Percentiles rank a stretch among this genome's conserved stretches.
These are phyloP conservation scores for Lates japonicus DNA, from an alignment of 2,797 vertebrate species.

Conservation along the genomic window DNA sequence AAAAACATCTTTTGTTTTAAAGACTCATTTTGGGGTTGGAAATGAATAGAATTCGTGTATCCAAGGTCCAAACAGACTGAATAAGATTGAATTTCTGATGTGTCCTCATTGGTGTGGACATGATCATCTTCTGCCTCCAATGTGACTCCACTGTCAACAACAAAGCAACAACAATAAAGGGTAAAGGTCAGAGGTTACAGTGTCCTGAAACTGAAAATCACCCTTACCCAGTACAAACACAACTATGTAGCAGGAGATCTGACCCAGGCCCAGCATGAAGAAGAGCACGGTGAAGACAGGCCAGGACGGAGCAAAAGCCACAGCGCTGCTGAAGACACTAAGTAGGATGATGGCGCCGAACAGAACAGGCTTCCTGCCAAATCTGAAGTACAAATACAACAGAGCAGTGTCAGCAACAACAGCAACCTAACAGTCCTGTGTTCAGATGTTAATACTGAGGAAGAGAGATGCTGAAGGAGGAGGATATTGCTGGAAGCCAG, in stretches of 20 bases:
- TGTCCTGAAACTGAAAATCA: background rate
- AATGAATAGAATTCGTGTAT: background rate
- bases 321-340: constrained; percentile 44
- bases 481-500: background rate
- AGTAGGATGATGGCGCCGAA: constrained; percentile 32
- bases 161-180: background rate
- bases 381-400: constrained; percentile 43
- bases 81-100: background rate
- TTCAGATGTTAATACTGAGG: background rate
- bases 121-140: background rate
- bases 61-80: background rate
- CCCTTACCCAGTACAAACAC: constrained; percentile 68
- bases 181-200: background rate
- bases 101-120: background rate
- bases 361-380: constrained; percentile 74
- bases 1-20: too few relatives aligned
- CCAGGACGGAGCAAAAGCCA: constrained; percentile 66
- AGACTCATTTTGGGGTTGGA: background rate
- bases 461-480: background rate
- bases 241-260: constrained; percentile 53
- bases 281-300: constrained; percentile 53
- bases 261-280: constrained; percentile 66
- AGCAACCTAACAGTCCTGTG: background rate
- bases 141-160: background rate
- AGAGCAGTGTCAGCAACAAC: background rate